Evolutionary conservation across 2,888 invertebrate genomes (phyloP).

Genomic region (Pyrrhia umbra): DNA sequence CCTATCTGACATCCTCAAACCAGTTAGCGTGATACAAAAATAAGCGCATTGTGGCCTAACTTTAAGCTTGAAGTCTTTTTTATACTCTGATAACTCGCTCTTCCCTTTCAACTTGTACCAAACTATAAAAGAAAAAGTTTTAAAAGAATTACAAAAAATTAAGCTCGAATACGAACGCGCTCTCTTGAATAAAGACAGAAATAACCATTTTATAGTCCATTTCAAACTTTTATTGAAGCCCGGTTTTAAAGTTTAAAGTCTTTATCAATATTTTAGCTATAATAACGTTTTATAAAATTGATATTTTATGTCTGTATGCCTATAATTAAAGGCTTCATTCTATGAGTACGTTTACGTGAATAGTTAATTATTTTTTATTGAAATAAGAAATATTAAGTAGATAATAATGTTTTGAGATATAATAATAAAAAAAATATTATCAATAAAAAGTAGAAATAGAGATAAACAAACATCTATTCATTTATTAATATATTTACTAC

Average conservation of each 20-base stretch:
- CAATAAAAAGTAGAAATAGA: too few species aligned
- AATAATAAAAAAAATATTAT: too few species aligned
- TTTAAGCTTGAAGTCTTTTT: not conserved
- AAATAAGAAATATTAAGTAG: not conserved
- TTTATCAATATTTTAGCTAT: not conserved
- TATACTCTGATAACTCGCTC: not conserved
- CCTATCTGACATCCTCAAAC: not conserved
- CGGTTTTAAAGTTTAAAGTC: constrained; percentile 4
- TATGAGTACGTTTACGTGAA: not conserved
- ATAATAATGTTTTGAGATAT: not conserved
- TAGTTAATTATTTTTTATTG: constrained; percentile 14
- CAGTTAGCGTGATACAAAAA: too few species aligned
- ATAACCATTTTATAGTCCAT: constrained; percentile 24
- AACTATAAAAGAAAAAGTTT: not conserved
- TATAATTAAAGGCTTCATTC: constrained; percentile 18
- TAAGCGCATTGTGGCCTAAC: too few species aligned
- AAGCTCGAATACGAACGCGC: not conserved
- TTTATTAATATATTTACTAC: too few species aligned
- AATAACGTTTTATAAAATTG: constrained; percentile 17
- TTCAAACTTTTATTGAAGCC: not conserved
- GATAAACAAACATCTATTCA: too few species aligned
- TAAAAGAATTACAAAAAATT: constrained; percentile 29
- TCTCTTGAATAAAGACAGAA: constrained; percentile 19
- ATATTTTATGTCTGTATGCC: constrained; percentile 10
- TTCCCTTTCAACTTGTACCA: constrained; percentile 3